Conservation (phyloP, 1,140 invertebrate species). For the Phocides pigmalion region DNA sequence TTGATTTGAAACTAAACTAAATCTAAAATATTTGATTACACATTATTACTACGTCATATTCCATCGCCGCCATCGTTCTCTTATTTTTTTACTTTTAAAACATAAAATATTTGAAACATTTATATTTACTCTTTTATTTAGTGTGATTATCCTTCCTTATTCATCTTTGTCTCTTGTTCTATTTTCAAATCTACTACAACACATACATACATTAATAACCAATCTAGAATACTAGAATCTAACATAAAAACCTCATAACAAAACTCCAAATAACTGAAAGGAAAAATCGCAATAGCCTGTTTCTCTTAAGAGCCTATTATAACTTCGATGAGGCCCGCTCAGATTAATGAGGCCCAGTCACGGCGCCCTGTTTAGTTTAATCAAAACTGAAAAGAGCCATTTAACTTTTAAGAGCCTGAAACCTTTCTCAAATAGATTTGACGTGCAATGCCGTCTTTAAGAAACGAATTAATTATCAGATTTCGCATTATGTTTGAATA, state of each 20-base stretch:
- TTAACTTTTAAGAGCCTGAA: constrained; percentile 59
- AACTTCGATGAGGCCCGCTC: constrained; percentile 59
- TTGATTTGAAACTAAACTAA: too few relatives aligned
- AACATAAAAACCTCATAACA: not conserved
- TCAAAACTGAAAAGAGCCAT: constrained; percentile 66
- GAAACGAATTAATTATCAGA: not conserved
- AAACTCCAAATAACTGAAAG: constrained; percentile 32
- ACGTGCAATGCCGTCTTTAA: constrained; percentile 22
- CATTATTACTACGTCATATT: too few relatives aligned
- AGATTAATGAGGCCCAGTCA: constrained; percentile 62
- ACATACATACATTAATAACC: too few relatives aligned
- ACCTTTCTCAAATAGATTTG: constrained; percentile 33
- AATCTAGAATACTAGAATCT: too few relatives aligned
- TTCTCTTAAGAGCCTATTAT: constrained; percentile 52
- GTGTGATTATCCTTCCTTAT: too few relatives aligned
- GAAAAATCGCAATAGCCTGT: constrained; percentile 29
- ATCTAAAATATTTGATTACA: too few relatives aligned
- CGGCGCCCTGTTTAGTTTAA: constrained; percentile 62
- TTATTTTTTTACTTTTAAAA: too few relatives aligned
- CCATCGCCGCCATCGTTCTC: too few relatives aligned
- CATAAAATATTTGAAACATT: too few relatives aligned
- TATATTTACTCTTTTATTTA: too few relatives aligned
- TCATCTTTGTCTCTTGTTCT: too few relatives aligned
- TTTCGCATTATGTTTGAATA: constrained; percentile 15
- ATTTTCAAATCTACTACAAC: too few relatives aligned